phyloP scores from a whole-genome alignment of 2,888 invertebrate genomes.

The Eurytoma adleriae region DNA sequence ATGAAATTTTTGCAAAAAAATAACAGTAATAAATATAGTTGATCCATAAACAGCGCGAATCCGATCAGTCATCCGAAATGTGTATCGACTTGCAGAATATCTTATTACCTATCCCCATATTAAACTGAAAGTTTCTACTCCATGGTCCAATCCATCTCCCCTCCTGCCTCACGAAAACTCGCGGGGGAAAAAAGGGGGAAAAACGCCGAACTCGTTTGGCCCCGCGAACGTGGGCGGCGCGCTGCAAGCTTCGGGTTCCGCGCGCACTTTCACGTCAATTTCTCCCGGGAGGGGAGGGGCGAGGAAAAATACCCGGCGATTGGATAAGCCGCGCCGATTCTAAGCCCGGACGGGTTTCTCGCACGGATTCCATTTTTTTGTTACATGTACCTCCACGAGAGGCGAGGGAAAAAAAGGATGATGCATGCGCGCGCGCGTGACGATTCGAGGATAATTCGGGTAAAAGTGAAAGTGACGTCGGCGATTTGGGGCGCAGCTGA shows the following conservation, averaged over 20 bases:
- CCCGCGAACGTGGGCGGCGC: background rate
- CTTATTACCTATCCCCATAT: background rate
- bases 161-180: background rate
- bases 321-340: too few relatives aligned
- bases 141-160: too few relatives aligned
- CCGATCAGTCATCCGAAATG: too few relatives aligned
- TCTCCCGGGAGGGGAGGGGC: too few relatives aligned
- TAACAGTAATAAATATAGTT: too few relatives aligned
- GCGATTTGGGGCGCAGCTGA: background rate
- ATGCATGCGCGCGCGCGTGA: background rate
- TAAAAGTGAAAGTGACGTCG: constrained; percentile 52
- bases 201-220: constrained; percentile 34
- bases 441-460: constrained; percentile 13
- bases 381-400: background rate
- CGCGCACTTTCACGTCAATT: background rate
- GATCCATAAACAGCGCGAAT: too few relatives aligned
- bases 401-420: background rate
- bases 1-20: too few relatives aligned
- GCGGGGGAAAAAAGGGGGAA: constrained; percentile 1
- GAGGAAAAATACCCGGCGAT: too few relatives aligned
- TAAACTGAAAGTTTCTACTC: background rate
- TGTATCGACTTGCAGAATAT: too few relatives aligned
- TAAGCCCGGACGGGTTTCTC: background rate
- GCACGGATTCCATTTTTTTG: constrained; percentile 30
- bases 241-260: constrained; percentile 13